Evolutionary conservation across 2,113 vertebrate species (phyloP), one percentile per base, ranked within the genome.

Genomic region (Empidonax alnorum): DNA sequence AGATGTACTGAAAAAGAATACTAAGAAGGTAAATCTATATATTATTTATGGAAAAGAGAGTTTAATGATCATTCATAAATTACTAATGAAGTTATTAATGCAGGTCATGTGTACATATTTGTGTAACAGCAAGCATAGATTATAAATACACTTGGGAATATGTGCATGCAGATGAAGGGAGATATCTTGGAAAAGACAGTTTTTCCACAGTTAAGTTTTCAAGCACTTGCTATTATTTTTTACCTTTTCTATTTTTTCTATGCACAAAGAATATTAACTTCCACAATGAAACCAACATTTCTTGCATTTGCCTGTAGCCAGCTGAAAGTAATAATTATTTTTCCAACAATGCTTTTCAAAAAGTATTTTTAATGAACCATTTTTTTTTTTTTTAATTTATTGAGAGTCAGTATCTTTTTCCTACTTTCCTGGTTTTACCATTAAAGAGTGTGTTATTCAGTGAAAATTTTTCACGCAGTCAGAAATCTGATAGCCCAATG

Each of bases 41-140:
- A 46, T 41, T 86, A 89, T 87, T 92, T 82, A 82, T 39, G 31
- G 69, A 73, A 84, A 83, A 56, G 24, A 85, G 7, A 55, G 8
- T 24, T 84, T 71, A 25, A 42, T 55, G n/a, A n/a, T 80, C 18
- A 58, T 87, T 92, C 69, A 79, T 86, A 91, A 93, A 58, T 84
- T 78, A 62, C 44, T 89, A 65, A 35, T 44, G 21, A 84, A 77
- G 8, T 27, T 84, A 80, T 65, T 93, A 73, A 50, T 85, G 14
- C 44, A 33, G 3, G 31, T 74, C 25, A 42, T 59, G 4, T 30
- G 15, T 79, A 27, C 0, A 0, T 58, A 19, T 78, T 74, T 87
- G 8, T 76, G 12, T 77, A 68, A 90, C 84, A 15, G 35, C 33
- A 88, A 69, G 7, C 27, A 74, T 14, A 49, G 27, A 41, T 75